Percentiles rank a stretch among this genome's conserved stretches.
Evolutionary conservation across 92 coral and sea anemone species (phyloP).

Genomic region (Zoanthus gigantus): DNA sequence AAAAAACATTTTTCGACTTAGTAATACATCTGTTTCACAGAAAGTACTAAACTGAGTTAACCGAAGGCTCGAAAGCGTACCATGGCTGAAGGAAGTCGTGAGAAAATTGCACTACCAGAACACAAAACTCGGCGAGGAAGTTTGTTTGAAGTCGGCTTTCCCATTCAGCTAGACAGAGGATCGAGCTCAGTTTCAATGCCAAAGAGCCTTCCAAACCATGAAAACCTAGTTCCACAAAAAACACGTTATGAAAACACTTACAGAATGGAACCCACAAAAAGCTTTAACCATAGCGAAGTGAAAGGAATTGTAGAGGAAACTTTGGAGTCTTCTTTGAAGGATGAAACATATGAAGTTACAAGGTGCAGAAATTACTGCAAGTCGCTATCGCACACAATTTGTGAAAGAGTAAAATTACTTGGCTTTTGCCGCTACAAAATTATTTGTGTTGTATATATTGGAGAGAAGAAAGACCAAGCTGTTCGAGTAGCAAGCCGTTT

Average conservation of each 20-base stretch:
- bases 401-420: constrained; percentile 82
- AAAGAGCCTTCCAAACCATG: constrained; percentile 80
- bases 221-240: constrained; percentile 71
- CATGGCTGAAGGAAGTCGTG: constrained; percentile 35
- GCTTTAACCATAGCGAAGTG: constrained; percentile 87
- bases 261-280: constrained; percentile 94
- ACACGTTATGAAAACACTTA: constrained; percentile 90
- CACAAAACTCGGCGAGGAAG: constrained; percentile 88
- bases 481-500: constrained; percentile 88
- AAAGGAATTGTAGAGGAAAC: constrained; percentile 89
- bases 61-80: not conserved
- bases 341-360: constrained; percentile 75
- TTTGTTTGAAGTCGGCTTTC: constrained; percentile 96
- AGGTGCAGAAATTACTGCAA: constrained; percentile 79
- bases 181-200: constrained; percentile 94
- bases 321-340: constrained; percentile 83
- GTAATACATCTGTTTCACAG: too few relatives aligned
- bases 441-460: constrained; percentile 79
- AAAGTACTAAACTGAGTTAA: not conserved
- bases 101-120: constrained; percentile 27
- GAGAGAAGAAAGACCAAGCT: constrained; percentile 86
- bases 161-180: constrained; percentile 87
- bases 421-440: constrained; percentile 82
- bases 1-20: not conserved
- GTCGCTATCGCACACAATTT: constrained; percentile 84